Percentiles rank a stretch among this genome's conserved stretches.
phyloP scores from a whole-genome alignment of 2,113 vertebrate species.

The Clarias gariepinus region DNA sequence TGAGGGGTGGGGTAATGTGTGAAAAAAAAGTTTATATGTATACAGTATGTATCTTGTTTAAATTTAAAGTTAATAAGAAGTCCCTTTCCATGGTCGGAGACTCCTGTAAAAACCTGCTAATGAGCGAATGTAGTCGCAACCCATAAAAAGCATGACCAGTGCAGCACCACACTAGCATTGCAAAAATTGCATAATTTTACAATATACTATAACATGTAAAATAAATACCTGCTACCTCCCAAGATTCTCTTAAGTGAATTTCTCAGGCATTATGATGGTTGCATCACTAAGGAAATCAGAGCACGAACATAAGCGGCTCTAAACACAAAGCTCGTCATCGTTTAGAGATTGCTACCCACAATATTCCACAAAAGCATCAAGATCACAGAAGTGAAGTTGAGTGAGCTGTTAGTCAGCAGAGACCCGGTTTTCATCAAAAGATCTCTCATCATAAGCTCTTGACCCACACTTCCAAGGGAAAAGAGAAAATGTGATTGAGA shows the following conservation, averaged over 20 bases:
- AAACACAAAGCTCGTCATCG: constrained; percentile 14
- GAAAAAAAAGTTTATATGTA: too few species aligned
- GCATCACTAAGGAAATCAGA: not conserved
- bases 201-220: not conserved
- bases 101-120: too few species aligned
- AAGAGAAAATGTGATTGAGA: constrained; percentile 12
- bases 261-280: not conserved
- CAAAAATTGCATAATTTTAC: constrained; percentile 6
- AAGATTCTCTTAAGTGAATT: constrained; percentile 1
- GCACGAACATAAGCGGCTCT: constrained; percentile 15
- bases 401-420: constrained; percentile 34
- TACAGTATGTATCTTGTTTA: too few species aligned
- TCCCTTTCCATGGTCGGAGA: too few species aligned
- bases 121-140: too few species aligned
- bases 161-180: constrained; percentile 24
- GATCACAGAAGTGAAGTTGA: constrained; percentile 5
- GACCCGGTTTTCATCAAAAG: not conserved
- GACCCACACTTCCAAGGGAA: constrained; percentile 23
- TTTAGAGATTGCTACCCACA: not conserved
- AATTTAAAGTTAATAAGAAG: too few species aligned
- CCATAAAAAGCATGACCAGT: not conserved
- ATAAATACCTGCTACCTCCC: not conserved
- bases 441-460: constrained; percentile 17
- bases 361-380: constrained; percentile 20
- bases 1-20: too few species aligned